phyloP scores from a whole-genome alignment of 2,888 invertebrate species.

The Cyaniris semiargus region DNA sequence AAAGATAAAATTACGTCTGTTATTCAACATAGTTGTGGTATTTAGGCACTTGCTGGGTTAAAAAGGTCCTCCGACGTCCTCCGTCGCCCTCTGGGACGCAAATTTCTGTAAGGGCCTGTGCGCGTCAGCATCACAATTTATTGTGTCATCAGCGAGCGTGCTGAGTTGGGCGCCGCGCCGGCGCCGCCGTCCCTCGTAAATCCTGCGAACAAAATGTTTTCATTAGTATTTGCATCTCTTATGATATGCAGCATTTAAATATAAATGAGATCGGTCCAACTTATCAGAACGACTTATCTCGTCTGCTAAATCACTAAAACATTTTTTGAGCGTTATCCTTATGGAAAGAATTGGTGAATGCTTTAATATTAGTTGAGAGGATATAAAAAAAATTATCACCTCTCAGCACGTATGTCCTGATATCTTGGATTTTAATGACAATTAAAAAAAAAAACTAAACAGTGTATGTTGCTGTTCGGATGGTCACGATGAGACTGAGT shows the following conservation, averaged over 20 bases:
- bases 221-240: slow-evolving; percentile 37
- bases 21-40: slow-evolving; percentile 66
- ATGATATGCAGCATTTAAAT: slow-evolving; percentile 4
- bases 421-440: too few species aligned
- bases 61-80: slow-evolving; percentile 71
- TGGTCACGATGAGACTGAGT: neutral
- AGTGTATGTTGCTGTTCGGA: neutral
- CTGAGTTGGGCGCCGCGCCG: slow-evolving; percentile 61
- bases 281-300: neutral
- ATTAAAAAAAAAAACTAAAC: neutral
- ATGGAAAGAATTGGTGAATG: too few species aligned
- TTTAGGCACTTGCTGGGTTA: slow-evolving; percentile 71
- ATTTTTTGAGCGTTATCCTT: neutral
- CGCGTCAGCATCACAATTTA: slow-evolving; percentile 79
- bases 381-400: neutral
- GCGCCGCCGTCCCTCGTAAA: slow-evolving; percentile 56
- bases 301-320: neutral
- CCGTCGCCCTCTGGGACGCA: slow-evolving; percentile 80
- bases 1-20: slow-evolving; percentile 85
- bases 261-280: neutral
- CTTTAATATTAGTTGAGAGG: too few species aligned
- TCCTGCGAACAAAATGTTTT: slow-evolving; percentile 60
- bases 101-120: slow-evolving; percentile 73
- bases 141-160: slow-evolving; percentile 68
- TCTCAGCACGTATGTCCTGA: too few species aligned